phyloP scores from a whole-genome alignment of 2,888 invertebrate species.

The Nomada fucata region DNA sequence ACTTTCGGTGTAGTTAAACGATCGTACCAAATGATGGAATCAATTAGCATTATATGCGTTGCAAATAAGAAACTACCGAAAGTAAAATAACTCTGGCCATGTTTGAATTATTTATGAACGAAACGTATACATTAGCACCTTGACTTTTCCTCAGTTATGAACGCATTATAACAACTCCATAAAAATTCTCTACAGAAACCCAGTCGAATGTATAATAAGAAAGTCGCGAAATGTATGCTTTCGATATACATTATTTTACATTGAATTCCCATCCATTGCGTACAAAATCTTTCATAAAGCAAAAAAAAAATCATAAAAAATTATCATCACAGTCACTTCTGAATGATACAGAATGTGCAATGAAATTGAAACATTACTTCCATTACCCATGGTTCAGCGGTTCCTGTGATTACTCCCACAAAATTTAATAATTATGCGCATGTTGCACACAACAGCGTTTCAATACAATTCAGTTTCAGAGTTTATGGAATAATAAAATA shows the following conservation, averaged over 20 bases:
- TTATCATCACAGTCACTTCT: conserved; percentile 27
- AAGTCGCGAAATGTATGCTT: conserved; percentile 10
- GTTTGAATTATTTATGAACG: neutral
- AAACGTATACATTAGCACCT: neutral
- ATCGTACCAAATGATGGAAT: neutral
- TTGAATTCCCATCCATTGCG: conserved; percentile 9
- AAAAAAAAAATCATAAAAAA: conserved; percentile 17
- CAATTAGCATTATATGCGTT: neutral
- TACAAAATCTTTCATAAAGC: neutral
- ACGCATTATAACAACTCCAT: neutral
- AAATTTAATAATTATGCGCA: conserved; percentile 35
- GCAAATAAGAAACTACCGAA: neutral
- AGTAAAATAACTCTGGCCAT: neutral
- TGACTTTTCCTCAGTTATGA: neutral
- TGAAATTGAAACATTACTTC: conserved; percentile 38
- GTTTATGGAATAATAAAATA: conserved; percentile 10
- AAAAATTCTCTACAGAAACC: neutral
- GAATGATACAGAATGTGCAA: conserved; percentile 14
- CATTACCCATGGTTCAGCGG: conserved; percentile 17
- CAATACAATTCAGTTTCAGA: conserved; percentile 16
- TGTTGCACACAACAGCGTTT: conserved; percentile 8
- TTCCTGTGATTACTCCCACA: conserved; percentile 15
- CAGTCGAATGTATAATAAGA: neutral
- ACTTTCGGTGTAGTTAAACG: neutral
- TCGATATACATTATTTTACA: conserved; percentile 19